A percentile compares a stretch with the other conserved stretches of the same genome.
These are phyloP conservation scores for Trachops cirrhosus DNA, from an alignment of 2,797 vertebrate genomes.

Conservation along the genomic window DNA sequence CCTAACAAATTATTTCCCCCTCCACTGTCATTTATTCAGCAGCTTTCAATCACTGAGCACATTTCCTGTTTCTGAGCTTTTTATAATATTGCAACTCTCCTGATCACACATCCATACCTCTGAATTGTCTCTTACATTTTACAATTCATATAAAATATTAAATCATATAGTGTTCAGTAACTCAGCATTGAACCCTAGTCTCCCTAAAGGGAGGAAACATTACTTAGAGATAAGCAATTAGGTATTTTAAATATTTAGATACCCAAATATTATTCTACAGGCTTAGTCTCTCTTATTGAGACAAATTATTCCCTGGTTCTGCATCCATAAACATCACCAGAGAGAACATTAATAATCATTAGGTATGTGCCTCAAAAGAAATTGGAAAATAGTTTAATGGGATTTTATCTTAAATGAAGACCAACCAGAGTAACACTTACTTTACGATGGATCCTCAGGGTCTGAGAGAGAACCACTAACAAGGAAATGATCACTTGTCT, in stretches of 20 bases:
- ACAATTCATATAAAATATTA: constrained; percentile 22
- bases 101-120: neutral
- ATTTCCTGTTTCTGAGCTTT: neutral
- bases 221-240: constrained; percentile 35
- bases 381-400: constrained; percentile 44
- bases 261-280: constrained; percentile 32
- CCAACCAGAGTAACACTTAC: neutral
- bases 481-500: constrained; percentile 38
- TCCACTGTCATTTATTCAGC: neutral
- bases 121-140: neutral
- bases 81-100: neutral
- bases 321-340: constrained; percentile 55
- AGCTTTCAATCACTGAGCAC: neutral
- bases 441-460: neutral
- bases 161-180: neutral
- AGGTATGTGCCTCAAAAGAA: constrained; percentile 33
- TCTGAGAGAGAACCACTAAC: neutral
- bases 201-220: neutral
- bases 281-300: constrained; percentile 57
- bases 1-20: neutral
- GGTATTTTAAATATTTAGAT: constrained; percentile 66
- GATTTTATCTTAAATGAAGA: constrained; percentile 59
- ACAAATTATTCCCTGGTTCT: constrained; percentile 60
- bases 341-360: constrained; percentile 63
- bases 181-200: neutral